Base-by-base conservation (phyloP, 2,888 invertebrate genomes). In the Ochropacha duplaris region DNA sequence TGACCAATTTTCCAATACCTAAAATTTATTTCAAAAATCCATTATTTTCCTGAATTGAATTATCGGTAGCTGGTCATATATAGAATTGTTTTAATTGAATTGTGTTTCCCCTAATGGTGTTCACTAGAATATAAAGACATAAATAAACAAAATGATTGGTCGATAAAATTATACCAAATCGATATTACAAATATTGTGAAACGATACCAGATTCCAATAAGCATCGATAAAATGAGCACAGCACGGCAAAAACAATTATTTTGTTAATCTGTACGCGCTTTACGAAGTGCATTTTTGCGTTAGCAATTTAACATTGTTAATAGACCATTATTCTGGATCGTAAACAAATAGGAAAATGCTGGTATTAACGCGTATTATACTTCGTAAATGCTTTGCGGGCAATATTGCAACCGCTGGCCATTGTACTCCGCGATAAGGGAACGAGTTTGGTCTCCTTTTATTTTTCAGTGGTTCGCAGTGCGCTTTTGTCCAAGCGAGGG, bases 301-400 rank as follows among this genome's bases (percentile, higher is more conserved):
- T 77, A 80, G 79, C 74, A 78, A 83, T 82, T 81, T 79, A 81
- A 80, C 78, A 76, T 78, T 71, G 72, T 69, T 81, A 82, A 83
- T 81, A 82, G 81, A 72, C 74, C 69, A 77, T 78, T 75, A 72
- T 54, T 31, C 64, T 54, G 69, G 74, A 65, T 79, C 84, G 75
- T 84, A 85, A 86, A 85, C 84, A 83, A 85, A 86, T 84, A 84
- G 83, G 80, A 81, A 84, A 78, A 80, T 71, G 69, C 69, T 68
- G 72, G 77, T 72, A 81, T 84, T 84, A 81, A 84, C 77, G 85
- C 81, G 78, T 81, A 79, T 73, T 74, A n/a, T n/a, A 54, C 62
- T 65, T 57, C 69, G 69, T 52, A 57, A 57, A 49, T 31, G 34
- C 28, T 22, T 39, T 36, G 19, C 50, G 22, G 14, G 31, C 52